These are phyloP conservation scores for Ageneiosus marmoratus DNA, from an alignment of 2,113 vertebrate genomes.

Conservation along the genomic window DNA sequence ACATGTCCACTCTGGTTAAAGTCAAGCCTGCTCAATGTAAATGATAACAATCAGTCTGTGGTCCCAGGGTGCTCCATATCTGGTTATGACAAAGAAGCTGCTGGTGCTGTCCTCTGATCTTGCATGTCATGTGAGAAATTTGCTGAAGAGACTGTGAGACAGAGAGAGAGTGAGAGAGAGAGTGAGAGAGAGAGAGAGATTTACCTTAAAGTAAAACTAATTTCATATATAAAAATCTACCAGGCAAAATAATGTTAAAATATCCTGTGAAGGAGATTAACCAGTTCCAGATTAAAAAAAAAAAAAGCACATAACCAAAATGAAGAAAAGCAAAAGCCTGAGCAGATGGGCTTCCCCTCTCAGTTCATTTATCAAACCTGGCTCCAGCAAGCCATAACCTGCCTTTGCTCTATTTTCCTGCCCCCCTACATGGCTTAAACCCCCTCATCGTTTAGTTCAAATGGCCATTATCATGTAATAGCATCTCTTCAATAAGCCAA, in stretches of 20 bases:
- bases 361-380: constrained; percentile 51
- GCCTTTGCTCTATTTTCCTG: constrained; percentile 41
- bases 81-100: constrained; percentile 25
- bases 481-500: constrained; percentile 48
- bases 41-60: constrained; percentile 44
- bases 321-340: background rate
- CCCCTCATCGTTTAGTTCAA: constrained; percentile 56
- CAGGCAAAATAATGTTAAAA: background rate
- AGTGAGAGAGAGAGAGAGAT: background rate
- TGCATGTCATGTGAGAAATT: constrained; percentile 14
- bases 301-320: background rate
- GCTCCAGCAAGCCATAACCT: constrained; percentile 24
- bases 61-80: constrained; percentile 35
- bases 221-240: constrained; percentile 23
- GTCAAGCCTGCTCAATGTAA: constrained; percentile 44
- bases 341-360: constrained; percentile 45
- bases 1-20: constrained; percentile 54
- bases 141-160: background rate
- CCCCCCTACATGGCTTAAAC: constrained; percentile 46
- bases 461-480: constrained; percentile 56
- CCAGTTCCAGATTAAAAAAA: background rate
- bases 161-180: constrained; percentile 7
- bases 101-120: constrained; percentile 35
- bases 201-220: background rate
- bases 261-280: background rate